phyloP scores from a whole-genome alignment of 1,140 invertebrate species.

The Eupeodes corollae region DNA sequence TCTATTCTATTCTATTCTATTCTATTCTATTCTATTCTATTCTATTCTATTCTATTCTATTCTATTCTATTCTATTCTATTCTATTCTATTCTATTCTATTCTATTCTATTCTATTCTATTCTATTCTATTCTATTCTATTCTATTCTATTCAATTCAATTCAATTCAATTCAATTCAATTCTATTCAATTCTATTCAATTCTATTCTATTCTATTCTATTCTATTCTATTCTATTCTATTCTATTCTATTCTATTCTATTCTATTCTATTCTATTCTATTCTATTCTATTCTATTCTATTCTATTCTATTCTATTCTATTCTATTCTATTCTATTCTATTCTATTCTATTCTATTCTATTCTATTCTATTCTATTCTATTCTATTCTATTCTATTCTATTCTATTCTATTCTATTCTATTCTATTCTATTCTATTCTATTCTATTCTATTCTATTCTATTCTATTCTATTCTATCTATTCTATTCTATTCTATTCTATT shows the following conservation, averaged over 20 bases:
- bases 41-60: too few relatives aligned
- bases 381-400: neutral
- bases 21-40: too few relatives aligned
- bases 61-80: too few relatives aligned
- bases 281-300: neutral
- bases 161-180: too few relatives aligned
- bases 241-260: constrained; percentile 1
- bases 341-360: neutral
- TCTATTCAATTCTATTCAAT: too few relatives aligned
- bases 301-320: neutral
- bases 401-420: neutral
- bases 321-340: neutral
- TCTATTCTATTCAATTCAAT: too few relatives aligned
- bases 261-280: neutral
- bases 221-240: too few relatives aligned
- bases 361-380: neutral
- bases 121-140: too few relatives aligned
- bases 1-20: too few relatives aligned
- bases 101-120: too few relatives aligned
- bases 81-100: too few relatives aligned
- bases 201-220: too few relatives aligned
- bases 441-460: neutral
- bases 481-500: neutral
- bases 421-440: neutral
- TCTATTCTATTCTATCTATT: neutral